A percentile compares a stretch with the other conserved stretches of the same genome.
phyloP scores from a whole-genome alignment of 2,888 invertebrate species.

The Acanthacorydalis orientalis region DNA sequence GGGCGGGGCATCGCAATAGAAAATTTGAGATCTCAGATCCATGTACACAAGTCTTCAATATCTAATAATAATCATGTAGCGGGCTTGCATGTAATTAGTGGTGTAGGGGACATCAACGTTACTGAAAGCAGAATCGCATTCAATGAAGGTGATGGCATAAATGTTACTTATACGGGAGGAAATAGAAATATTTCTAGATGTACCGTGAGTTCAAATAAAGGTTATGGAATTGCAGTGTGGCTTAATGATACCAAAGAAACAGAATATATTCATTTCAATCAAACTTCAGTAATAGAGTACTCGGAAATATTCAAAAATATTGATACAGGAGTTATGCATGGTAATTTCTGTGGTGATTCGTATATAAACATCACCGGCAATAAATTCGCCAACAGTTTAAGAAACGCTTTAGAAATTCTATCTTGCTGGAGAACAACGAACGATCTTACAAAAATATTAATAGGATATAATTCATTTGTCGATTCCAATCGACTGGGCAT shows the following conservation, averaged over 20 bases:
- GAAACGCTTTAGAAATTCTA: constrained; percentile 63
- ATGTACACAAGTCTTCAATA: constrained; percentile 66
- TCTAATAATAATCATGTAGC: constrained; percentile 80
- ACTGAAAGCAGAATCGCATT: constrained; percentile 79
- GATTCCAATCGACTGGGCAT: constrained; percentile 58
- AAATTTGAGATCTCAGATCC: constrained; percentile 76
- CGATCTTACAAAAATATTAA: constrained; percentile 44
- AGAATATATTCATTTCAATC: constrained; percentile 64
- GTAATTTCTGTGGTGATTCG: constrained; percentile 77
- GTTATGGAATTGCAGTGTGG: constrained; percentile 82
- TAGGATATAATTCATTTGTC: constrained; percentile 74
- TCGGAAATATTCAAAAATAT: constrained; percentile 75
- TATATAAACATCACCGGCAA: constrained; percentile 89
- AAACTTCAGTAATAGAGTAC: constrained; percentile 74
- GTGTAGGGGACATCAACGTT: constrained; percentile 87
- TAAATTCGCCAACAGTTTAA: constrained; percentile 61
- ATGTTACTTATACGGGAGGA: constrained; percentile 90
- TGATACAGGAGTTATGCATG: constrained; percentile 77
- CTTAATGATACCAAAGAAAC: constrained; percentile 66
- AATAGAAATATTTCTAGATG: constrained; percentile 80
- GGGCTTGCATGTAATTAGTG: constrained; percentile 77
- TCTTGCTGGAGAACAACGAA: constrained; percentile 59
- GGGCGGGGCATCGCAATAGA: constrained; percentile 92
- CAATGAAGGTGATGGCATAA: constrained; percentile 88
- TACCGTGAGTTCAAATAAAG: constrained; percentile 69